A percentile compares a stretch with the other conserved stretches of the same genome.
phyloP scores from a whole-genome alignment of 2,113 vertebrate species.

The Lycocorax pyrrhopterus region DNA sequence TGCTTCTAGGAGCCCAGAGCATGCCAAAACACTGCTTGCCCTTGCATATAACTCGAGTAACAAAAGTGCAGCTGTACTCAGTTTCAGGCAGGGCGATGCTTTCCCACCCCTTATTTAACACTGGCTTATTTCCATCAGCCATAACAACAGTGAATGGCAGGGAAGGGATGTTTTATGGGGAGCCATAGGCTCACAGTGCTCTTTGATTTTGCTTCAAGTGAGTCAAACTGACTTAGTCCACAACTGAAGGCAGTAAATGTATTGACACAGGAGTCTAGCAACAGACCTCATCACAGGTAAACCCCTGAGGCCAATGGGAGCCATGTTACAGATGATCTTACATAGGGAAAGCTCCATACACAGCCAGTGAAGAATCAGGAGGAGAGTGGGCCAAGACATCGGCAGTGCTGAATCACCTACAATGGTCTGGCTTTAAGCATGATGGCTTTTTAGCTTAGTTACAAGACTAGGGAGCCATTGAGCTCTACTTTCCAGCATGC shows the following conservation, averaged over 20 bases:
- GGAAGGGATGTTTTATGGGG: background rate
- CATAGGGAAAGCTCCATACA: background rate
- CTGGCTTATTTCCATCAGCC: background rate
- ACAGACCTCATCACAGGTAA: background rate
- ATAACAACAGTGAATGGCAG: background rate
- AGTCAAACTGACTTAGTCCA: background rate
- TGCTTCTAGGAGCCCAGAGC: background rate
- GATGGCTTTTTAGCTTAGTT: background rate
- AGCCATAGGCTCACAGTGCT: background rate
- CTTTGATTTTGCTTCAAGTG: background rate
- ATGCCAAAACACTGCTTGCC: slow-evolving; percentile 7
- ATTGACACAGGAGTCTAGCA: background rate
- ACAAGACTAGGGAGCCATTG: background rate
- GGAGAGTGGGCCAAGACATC: background rate
- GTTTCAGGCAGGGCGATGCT: background rate
- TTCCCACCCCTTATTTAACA: slow-evolving; percentile 32
- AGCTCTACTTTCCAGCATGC: background rate
- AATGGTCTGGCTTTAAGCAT: background rate
- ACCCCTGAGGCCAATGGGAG: background rate
- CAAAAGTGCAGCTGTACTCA: background rate
- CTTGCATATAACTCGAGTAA: background rate
- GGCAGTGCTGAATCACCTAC: background rate
- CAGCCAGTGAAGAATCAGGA: background rate
- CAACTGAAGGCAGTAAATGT: background rate
- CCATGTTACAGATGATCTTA: background rate